phyloP scores from a whole-genome alignment of 2,888 invertebrate genomes.

The Habroteleia sp. region DNA sequence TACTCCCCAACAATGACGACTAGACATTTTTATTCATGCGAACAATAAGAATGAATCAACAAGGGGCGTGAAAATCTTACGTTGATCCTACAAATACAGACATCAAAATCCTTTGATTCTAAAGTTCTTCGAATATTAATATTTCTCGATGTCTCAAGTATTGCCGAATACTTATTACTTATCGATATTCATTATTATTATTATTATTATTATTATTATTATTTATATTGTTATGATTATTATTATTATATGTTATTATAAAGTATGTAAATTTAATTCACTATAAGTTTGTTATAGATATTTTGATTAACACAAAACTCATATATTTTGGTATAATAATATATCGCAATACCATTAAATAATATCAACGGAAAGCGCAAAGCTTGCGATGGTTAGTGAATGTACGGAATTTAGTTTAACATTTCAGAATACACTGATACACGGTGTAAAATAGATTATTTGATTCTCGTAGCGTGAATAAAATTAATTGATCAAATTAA shows the following conservation, averaged over 20 bases:
- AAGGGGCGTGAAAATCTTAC: slow-evolving; percentile 3
- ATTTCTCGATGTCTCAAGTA: slow-evolving; percentile 1
- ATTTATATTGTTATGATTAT: too few species aligned
- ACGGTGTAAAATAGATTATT: too few species aligned
- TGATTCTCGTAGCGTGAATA: too few species aligned
- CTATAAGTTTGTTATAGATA: background rate
- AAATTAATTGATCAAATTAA: too few species aligned
- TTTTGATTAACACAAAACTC: background rate
- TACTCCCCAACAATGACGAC: background rate
- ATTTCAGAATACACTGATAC: slow-evolving; percentile 5
- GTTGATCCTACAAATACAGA: background rate
- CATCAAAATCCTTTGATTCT: slow-evolving; percentile 21
- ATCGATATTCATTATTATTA: slow-evolving; percentile 1
- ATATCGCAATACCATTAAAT: background rate
- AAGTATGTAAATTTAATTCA: too few species aligned
- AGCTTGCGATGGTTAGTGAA: slow-evolving; percentile 4
- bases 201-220: too few species aligned
- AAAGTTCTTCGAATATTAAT: slow-evolving; percentile 7
- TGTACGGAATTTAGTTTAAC: background rate
- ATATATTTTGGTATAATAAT: background rate
- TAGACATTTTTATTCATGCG: slow-evolving; percentile 10
- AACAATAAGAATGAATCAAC: slow-evolving; percentile 14
- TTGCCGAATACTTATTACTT: background rate
- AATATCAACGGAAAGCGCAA: background rate
- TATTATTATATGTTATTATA: too few species aligned